These are phyloP conservation scores for Tetanocera ferruginea DNA, from an alignment of 2,888 invertebrate genomes.

Conservation along the genomic window DNA sequence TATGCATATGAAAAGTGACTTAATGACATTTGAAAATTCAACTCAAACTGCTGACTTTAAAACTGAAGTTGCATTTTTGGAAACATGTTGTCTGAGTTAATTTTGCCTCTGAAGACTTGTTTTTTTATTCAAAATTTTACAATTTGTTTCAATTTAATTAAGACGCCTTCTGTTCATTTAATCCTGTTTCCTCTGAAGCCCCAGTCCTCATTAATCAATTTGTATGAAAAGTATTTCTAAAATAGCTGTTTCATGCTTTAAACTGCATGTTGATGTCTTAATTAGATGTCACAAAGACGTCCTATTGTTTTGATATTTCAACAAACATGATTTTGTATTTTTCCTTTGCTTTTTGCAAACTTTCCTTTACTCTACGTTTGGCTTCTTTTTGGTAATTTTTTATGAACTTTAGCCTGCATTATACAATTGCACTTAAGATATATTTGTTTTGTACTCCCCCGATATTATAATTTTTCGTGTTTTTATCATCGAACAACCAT, in stretches of 20 bases:
- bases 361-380: neutral
- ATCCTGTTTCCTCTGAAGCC: neutral
- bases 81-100: too few species aligned
- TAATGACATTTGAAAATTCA: too few species aligned
- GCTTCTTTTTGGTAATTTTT: constrained; percentile 22
- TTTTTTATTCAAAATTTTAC: neutral
- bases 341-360: neutral
- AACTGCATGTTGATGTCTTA: constrained; percentile 49
- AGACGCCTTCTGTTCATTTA: neutral
- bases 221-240: constrained; percentile 34
- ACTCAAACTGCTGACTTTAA: too few species aligned
- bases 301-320: constrained; percentile 39
- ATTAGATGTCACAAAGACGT: constrained; percentile 49
- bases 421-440: constrained; percentile 37
- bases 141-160: constrained; percentile 22
- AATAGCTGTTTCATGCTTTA: constrained; percentile 50
- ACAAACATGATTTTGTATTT: constrained; percentile 39
- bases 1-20: too few species aligned
- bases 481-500: constrained; percentile 8
- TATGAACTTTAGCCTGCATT: constrained; percentile 41
- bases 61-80: too few species aligned
- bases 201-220: constrained; percentile 51
- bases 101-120: too few species aligned
- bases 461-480: neutral
- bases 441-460: neutral